Evolutionary conservation across 35 echinoderm and acorn worm genomes (phyloP).

Genomic region (Lytechinus pictus): DNA sequence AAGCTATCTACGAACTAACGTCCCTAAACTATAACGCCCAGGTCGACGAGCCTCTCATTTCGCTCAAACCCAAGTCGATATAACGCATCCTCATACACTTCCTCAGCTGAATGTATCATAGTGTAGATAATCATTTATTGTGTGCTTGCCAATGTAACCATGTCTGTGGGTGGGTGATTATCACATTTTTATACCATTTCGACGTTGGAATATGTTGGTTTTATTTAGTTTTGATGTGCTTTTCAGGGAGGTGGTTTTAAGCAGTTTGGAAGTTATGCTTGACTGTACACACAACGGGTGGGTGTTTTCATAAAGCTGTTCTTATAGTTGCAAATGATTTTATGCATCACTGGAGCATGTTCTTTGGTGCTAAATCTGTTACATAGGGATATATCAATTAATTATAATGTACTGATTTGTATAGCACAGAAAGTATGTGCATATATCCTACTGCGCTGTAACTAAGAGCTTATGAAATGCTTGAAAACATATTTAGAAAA

Average conservation of each 20-base stretch:
- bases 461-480: too few relatives aligned
- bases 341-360: too few relatives aligned
- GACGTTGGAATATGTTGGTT: not conserved
- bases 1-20: conserved; percentile 48
- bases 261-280: too few relatives aligned
- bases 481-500: too few relatives aligned
- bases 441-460: too few relatives aligned
- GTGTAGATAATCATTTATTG: conserved; percentile 6
- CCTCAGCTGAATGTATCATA: not conserved
- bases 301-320: too few relatives aligned
- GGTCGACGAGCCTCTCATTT: conserved; percentile 39
- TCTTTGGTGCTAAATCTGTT: too few relatives aligned
- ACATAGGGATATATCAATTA: too few relatives aligned
- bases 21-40: conserved; percentile 20
- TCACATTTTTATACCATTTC: not conserved
- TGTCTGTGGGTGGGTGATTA: not conserved
- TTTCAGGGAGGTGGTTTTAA: not conserved
- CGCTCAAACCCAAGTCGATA: conserved; percentile 40
- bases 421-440: too few relatives aligned
- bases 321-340: too few relatives aligned
- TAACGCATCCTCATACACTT: not conserved
- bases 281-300: too few relatives aligned
- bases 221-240: not conserved
- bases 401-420: too few relatives aligned
- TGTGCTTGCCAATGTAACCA: not conserved